A percentile compares a stretch with the other conserved stretches of the same genome.
Evolutionary conservation across 2,113 vertebrate species (phyloP).

Genomic region (Paradisaea rubra): DNA sequence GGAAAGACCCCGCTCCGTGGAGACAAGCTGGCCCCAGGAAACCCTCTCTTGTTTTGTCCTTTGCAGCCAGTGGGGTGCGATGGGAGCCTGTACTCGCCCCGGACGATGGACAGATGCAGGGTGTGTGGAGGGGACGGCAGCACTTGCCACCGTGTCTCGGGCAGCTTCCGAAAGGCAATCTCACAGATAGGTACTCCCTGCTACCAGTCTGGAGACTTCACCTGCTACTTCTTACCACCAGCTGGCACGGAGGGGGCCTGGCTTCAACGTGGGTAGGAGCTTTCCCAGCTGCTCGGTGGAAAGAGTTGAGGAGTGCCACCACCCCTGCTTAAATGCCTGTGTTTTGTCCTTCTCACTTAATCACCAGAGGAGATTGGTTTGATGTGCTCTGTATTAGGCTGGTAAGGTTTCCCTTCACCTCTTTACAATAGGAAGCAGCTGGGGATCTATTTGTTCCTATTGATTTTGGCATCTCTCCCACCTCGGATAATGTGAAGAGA

Average conservation of each 20-base stretch:
- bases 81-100: constrained; percentile 81
- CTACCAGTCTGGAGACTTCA: constrained; percentile 31
- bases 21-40: background rate
- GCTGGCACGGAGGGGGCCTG: background rate
- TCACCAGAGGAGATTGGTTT: background rate
- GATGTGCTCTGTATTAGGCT: background rate
- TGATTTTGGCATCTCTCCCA: constrained; percentile 3
- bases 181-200: constrained; percentile 88
- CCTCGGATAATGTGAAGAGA: background rate
- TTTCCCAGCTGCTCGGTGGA: background rate
- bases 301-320: background rate
- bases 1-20: background rate
- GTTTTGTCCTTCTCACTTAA: constrained; percentile 13
- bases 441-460: constrained; percentile 29
- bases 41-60: background rate
- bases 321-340: background rate
- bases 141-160: constrained; percentile 83
- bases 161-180: constrained; percentile 84
- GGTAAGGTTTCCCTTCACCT: constrained; percentile 29
- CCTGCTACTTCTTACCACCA: background rate
- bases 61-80: constrained; percentile 85
- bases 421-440: background rate
- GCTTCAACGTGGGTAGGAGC: background rate
- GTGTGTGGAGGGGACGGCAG: constrained; percentile 84
- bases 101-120: constrained; percentile 81